Conservation (phyloP, 1,140 invertebrate genomes). For the Plectrocnemia conspersa region DNA sequence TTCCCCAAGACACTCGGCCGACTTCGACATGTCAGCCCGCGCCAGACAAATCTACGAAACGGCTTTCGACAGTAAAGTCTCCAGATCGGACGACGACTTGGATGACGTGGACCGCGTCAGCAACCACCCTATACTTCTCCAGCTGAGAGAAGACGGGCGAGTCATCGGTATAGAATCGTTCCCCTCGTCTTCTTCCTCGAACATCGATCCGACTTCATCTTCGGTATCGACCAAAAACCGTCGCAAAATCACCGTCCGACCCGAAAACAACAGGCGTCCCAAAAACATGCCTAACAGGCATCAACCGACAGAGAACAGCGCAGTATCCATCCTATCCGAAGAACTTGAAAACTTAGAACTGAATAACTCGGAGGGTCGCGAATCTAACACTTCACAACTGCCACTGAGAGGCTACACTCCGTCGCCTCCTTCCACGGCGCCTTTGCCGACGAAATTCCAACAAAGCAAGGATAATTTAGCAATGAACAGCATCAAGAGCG, state of each 20-base stretch:
- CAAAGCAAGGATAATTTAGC: slow-evolving; percentile 64
- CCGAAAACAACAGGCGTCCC: slow-evolving; percentile 51
- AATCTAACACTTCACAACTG: slow-evolving; percentile 46
- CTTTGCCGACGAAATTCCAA: slow-evolving; percentile 72
- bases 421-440: slow-evolving; percentile 74
- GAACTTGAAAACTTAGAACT: slow-evolving; percentile 59
- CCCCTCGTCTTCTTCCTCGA: slow-evolving; percentile 45
- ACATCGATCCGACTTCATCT: slow-evolving; percentile 47
- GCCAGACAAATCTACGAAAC: slow-evolving; percentile 77
- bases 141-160: slow-evolving; percentile 51
- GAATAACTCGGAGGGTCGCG: slow-evolving; percentile 55
- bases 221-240: slow-evolving; percentile 47
- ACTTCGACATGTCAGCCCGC: slow-evolving; percentile 57
- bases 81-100: slow-evolving; percentile 73
- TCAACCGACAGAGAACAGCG: slow-evolving; percentile 53
- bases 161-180: slow-evolving; percentile 37
- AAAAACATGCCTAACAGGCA: slow-evolving; percentile 55
- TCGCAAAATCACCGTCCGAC: slow-evolving; percentile 49
- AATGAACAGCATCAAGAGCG: slow-evolving; percentile 72
- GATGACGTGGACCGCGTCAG: slow-evolving; percentile 75
- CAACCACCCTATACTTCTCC: slow-evolving; percentile 70
- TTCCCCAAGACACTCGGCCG: slow-evolving; percentile 51
- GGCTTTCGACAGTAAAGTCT: slow-evolving; percentile 82
- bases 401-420: slow-evolving; percentile 63
- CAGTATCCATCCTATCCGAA: slow-evolving; percentile 54